Conservation (phyloP, 1,140 invertebrate genomes). For the Papilio glaucus region DNA sequence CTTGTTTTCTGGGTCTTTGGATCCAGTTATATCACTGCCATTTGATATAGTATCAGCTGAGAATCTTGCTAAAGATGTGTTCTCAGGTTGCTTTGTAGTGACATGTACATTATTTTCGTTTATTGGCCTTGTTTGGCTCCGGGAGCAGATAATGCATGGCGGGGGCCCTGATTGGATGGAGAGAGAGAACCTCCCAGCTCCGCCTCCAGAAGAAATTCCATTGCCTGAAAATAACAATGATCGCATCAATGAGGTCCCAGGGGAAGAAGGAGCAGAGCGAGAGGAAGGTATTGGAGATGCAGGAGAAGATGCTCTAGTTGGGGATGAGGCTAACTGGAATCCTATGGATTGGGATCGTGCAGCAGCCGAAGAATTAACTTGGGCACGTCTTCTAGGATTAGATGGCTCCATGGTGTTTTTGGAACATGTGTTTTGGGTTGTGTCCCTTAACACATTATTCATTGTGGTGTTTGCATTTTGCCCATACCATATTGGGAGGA, state of each 20-base stretch:
- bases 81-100: slow-evolving; percentile 98
- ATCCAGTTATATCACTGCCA: slow-evolving; percentile 92
- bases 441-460: slow-evolving; percentile 98
- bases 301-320: slow-evolving; percentile 84
- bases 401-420: slow-evolving; percentile 98
- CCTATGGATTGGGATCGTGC: slow-evolving; percentile 99
- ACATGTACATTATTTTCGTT: slow-evolving; percentile 98
- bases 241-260: slow-evolving; percentile 66
- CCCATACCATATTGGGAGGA: slow-evolving; percentile 97
- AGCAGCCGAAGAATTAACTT: slow-evolving; percentile 98
- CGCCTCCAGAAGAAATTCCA: slow-evolving; percentile 65
- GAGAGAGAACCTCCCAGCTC: slow-evolving; percentile 84
- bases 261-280: slow-evolving; percentile 62
- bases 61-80: slow-evolving; percentile 95
- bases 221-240: slow-evolving; percentile 76
- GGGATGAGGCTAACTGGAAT: slow-evolving; percentile 98
- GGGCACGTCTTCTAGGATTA: slow-evolving; percentile 97
- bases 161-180: slow-evolving; percentile 98
- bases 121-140: slow-evolving; percentile 97
- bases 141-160: slow-evolving; percentile 98
- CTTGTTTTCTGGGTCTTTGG: slow-evolving; percentile 94
- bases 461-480: slow-evolving; percentile 97
- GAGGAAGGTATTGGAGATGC: slow-evolving; percentile 74
- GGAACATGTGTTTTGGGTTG: slow-evolving; percentile 99
- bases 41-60: slow-evolving; percentile 97